Base-by-base conservation (phyloP, 1,140 invertebrate species). In the Chironomus striatipennis region DNA sequence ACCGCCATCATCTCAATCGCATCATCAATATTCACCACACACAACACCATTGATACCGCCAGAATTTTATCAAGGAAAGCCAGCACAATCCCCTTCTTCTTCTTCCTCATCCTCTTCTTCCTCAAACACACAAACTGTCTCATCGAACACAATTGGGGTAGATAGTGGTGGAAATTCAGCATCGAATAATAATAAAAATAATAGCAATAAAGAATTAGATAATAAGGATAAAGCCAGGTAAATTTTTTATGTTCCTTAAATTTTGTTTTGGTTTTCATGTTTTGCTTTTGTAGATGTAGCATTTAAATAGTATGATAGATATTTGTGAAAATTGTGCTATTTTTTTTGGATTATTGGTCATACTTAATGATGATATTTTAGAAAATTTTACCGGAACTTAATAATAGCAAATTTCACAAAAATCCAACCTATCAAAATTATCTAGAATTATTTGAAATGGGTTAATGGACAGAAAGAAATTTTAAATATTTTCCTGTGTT, bases 211-310 rank as follows among this genome's bases (percentile, higher is more conserved):
- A 1, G 47, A 57, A 57, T 57, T 57, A 57, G 47, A 57, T 57
- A 57, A 57, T 70, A 70, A 70, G 20, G 65, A 70, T 9, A 70
- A 70, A 70, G 65, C 18, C 65, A 70, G 65, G 65, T 70, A 70
- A 70, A 57, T 57, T 57, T 57, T n/a, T 57, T 57, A 10, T 57
- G 12, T 57, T 57, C n/a, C n/a, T 15, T 57, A 15, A 57, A 4
- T 4, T 57, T 57, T 57, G 5, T 57, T 5, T n/a, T 57, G 5
- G n/a, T 10, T 34, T 2, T 34, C 24, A 5, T 34, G 24, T 34
- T 34, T 34, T 34, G 24, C 24, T 34, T 57, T 15, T 57, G 12
- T 12, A 57, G 5, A 57, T 57, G 4, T 57, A 57, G 12, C 12
- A 15, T 57, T 15, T 57, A 5, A 4, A n/a, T 57, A 57, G 47